A percentile compares a stretch with the other conserved stretches of the same genome.
These are phyloP conservation scores for Pongo pygmaeus DNA, from an alignment of 2,113 vertebrate species.

Conservation along the genomic window DNA sequence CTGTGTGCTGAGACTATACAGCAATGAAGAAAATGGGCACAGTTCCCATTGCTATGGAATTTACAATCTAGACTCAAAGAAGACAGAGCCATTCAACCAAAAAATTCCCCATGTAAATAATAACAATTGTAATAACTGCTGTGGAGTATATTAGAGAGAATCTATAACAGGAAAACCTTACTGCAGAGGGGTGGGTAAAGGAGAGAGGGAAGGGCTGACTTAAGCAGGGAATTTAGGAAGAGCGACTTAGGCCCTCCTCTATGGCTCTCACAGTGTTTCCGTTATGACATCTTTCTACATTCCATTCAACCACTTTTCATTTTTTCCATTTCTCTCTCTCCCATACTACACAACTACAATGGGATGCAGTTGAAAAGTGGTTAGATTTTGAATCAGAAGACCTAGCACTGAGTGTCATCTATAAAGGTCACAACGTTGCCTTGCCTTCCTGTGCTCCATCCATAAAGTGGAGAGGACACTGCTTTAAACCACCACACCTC, in stretches of 20 bases:
- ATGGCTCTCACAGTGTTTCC: fast-evolving
- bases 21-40: background rate
- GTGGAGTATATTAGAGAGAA: background rate
- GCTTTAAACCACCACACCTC: background rate
- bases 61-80: background rate
- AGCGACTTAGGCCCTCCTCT: background rate
- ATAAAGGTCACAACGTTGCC: background rate
- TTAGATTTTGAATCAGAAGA: background rate
- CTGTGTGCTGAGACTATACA: background rate
- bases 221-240: background rate
- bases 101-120: background rate
- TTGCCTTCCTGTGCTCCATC: background rate
- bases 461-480: too few relatives aligned
- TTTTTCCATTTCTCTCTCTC: too few relatives aligned
- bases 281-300: background rate
- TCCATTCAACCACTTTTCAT: background rate
- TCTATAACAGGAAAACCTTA: background rate
- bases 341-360: too few relatives aligned
- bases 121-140: background rate
- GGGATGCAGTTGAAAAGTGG: background rate
- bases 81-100: background rate
- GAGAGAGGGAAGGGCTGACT: too few relatives aligned
- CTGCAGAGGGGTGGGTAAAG: background rate
- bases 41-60: background rate
- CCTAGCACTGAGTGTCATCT: background rate